Base-by-base conservation (phyloP, 2,113 vertebrate genomes). In the Pseudopodoces humilis region DNA sequence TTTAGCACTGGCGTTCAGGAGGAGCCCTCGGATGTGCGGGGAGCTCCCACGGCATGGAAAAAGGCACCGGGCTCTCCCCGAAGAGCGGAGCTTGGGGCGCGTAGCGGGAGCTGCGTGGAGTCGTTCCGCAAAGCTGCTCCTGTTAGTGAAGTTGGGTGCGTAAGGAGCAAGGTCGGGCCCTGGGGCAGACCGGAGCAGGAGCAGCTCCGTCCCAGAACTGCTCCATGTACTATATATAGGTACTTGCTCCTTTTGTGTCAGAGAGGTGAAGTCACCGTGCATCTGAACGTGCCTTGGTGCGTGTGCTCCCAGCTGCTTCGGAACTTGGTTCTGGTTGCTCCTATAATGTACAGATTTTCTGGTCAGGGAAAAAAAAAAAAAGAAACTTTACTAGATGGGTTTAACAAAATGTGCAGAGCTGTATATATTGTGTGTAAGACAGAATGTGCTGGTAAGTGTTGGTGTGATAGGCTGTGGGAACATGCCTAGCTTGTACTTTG, bases 181-280 rank as follows among this genome's bases (percentile, higher is more conserved):
- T 20, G 2, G 49, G 65, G 67, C 33, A 25, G 7, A 21, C 18
- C 19, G 14, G 2, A 11, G 33, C 33, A 6, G 77, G 2, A 7
- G 13, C 69, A 3, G 50, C 78, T 69, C 59, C 3, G 4, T 24
- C 5, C 2, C 30, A 41, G 78, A 67, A 1, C 47, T 19, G 67
- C 21, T 35, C 17, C 35, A 0, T 3, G 8, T 13, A 1, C 17
- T 37, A 0, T 2, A 10, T 25, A 1, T 3, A 15, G 56, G 7
- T 11, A 3, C 20, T 71, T 3, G 6, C 18, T 43, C 9, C 19
- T 50, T 22, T n/a, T 27, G 21, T 35, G 46, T 53, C 37, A 5
- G 46, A 30, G 47, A 37, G n/a, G 28, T n/a, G 10, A 27, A 5
- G 13, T 56, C 64, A 5, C 24, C 22, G 11, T 15, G 41, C 62